Conservation (phyloP, 2,113 vertebrate species). For the Syngnathus floridae region DNA sequence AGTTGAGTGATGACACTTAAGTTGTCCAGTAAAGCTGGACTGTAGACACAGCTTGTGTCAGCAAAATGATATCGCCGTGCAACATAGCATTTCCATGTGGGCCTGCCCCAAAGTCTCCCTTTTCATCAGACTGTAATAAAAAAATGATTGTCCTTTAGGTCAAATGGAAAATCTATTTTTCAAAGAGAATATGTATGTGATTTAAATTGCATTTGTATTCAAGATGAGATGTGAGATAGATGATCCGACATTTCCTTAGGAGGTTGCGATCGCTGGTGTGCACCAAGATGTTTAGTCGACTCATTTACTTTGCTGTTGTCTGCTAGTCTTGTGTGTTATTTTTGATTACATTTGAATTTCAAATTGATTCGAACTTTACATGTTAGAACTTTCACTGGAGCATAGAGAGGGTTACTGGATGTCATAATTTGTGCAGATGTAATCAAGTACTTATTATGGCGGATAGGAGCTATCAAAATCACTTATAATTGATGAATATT, state of each 20-base stretch:
- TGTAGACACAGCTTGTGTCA: slow-evolving; percentile 32
- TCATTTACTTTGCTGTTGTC: not conserved
- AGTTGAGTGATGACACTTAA: slow-evolving; percentile 18
- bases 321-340: not conserved
- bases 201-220: not conserved
- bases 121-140: not conserved
- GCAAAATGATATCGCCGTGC: slow-evolving; percentile 38
- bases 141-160: too few relatives aligned
- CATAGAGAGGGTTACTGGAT: not conserved
- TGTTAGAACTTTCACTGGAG: not conserved
- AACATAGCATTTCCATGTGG: slow-evolving; percentile 14
- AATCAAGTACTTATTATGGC: not conserved
- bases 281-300: not conserved
- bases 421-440: not conserved
- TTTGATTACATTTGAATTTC: not conserved
- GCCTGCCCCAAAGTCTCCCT: slow-evolving; percentile 4
- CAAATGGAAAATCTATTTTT: too few relatives aligned
- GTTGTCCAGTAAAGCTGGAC: slow-evolving; percentile 31
- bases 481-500: not conserved
- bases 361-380: not conserved
- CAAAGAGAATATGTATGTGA: too few relatives aligned
- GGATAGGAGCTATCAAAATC: not conserved
- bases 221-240: not conserved
- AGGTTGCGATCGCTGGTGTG: not conserved
- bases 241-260: not conserved